phyloP scores from a whole-genome alignment of 2,113 vertebrate species.

The Corythoichthys haematopterus region DNA sequence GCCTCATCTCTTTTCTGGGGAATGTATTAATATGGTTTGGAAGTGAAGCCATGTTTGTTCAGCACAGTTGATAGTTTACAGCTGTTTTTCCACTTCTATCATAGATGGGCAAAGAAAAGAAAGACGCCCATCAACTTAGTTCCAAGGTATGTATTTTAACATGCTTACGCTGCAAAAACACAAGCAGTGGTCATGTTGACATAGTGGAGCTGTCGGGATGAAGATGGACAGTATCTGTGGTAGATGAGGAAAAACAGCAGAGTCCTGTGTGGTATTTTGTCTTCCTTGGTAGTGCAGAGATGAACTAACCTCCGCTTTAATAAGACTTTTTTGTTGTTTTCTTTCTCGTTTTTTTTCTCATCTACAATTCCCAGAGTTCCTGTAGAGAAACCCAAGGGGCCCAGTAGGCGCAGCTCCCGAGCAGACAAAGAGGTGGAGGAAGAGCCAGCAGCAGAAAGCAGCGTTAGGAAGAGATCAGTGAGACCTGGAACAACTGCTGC shows the following conservation, averaged over 20 bases:
- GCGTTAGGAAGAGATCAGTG: slow-evolving; percentile 86
- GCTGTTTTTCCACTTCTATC: slow-evolving; percentile 82
- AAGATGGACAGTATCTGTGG: slow-evolving; percentile 73
- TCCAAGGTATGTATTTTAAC: slow-evolving; percentile 77
- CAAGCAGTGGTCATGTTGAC: slow-evolving; percentile 61
- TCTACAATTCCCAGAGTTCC: slow-evolving; percentile 80
- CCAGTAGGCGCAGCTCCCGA: slow-evolving; percentile 88
- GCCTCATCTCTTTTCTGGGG: slow-evolving; percentile 30
- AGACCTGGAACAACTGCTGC: slow-evolving; percentile 78
- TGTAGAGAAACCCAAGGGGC: slow-evolving; percentile 88
- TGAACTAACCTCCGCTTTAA: slow-evolving; percentile 19
- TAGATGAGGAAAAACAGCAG: slow-evolving; percentile 79
- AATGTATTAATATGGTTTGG: slow-evolving; percentile 41
- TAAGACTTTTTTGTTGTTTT: slow-evolving; percentile 35
- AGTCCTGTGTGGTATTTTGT: slow-evolving; percentile 54
- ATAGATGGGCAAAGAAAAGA: slow-evolving; percentile 84
- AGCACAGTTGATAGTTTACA: slow-evolving; percentile 73
- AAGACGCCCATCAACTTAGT: slow-evolving; percentile 79
- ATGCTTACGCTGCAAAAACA: slow-evolving; percentile 62
- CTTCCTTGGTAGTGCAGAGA: slow-evolving; percentile 55
- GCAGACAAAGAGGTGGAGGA: slow-evolving; percentile 84
- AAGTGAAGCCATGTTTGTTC: slow-evolving; percentile 57
- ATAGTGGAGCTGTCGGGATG: slow-evolving; percentile 61
- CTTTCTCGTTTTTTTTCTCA: slow-evolving; percentile 22
- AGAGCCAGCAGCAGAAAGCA: slow-evolving; percentile 81